Conservation (phyloP, 1,140 invertebrate species). For the Alviniconcha marisindica region DNA sequence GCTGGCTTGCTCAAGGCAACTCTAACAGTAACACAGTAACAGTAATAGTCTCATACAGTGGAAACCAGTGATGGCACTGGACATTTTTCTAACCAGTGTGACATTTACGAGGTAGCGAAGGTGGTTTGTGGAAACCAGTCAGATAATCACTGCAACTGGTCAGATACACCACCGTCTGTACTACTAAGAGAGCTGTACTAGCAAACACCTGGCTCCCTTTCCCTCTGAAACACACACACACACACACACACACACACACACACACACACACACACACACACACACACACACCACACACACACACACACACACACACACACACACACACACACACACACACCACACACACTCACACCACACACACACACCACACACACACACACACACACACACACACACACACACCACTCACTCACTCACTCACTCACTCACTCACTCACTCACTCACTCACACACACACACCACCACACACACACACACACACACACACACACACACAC, state of each 20-base stretch:
- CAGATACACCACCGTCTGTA: too few species aligned
- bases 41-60: too few species aligned
- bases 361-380: not conserved
- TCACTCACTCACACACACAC: not conserved
- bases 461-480: not conserved
- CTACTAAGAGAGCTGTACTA: too few species aligned
- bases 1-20: too few species aligned
- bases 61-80: too few species aligned
- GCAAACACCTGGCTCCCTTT: too few species aligned
- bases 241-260: not conserved
- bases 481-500: not conserved
- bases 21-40: too few species aligned
- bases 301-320: not conserved
- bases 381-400: conserved; percentile 11
- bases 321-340: not conserved
- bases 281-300: not conserved
- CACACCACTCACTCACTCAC: not conserved
- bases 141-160: too few species aligned
- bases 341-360: not conserved
- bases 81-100: too few species aligned
- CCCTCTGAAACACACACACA: too few species aligned
- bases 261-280: not conserved
- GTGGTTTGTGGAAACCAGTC: too few species aligned
- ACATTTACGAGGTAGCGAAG: too few species aligned
- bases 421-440: not conserved